Evolutionary conservation across 1,140 invertebrate species (phyloP).

Genomic region (Tetragnatha versicolor): DNA sequence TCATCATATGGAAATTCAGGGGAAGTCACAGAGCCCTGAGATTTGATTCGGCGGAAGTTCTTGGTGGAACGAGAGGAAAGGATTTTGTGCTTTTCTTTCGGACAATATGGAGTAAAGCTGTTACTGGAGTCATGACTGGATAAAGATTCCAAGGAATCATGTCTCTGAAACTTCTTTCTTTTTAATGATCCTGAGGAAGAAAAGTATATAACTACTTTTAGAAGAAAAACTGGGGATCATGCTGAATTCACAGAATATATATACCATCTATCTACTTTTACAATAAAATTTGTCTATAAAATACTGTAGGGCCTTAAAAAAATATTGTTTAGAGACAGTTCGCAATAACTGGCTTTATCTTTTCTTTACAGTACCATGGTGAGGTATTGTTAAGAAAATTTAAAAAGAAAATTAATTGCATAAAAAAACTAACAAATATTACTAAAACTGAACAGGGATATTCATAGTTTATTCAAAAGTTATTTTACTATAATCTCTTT

Average conservation of each 20-base stretch:
- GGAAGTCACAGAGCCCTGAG: not conserved
- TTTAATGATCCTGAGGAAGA: not conserved
- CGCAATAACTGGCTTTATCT: not conserved
- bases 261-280: not conserved
- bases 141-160: conserved; percentile 13
- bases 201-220: not conserved
- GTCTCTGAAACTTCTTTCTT: not conserved
- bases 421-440: no score
- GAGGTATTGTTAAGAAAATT: no score
- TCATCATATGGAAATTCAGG: not conserved
- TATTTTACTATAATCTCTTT: no score
- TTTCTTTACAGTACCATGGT: not conserved
- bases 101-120: conserved; percentile 27
- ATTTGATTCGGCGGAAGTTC: conserved; percentile 29
- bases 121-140: conserved; percentile 28
- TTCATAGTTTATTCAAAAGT: no score
- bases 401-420: no score
- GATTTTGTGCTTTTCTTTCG: conserved; percentile 41
- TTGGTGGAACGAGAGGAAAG: conserved; percentile 10
- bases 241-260: not conserved
- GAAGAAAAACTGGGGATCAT: not conserved
- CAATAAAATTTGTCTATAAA: no score
- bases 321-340: no score
- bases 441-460: no score
- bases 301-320: no score